Evolutionary conservation across 1,140 invertebrate genomes (phyloP).

Genomic region (Drosophila setifemur): DNA sequence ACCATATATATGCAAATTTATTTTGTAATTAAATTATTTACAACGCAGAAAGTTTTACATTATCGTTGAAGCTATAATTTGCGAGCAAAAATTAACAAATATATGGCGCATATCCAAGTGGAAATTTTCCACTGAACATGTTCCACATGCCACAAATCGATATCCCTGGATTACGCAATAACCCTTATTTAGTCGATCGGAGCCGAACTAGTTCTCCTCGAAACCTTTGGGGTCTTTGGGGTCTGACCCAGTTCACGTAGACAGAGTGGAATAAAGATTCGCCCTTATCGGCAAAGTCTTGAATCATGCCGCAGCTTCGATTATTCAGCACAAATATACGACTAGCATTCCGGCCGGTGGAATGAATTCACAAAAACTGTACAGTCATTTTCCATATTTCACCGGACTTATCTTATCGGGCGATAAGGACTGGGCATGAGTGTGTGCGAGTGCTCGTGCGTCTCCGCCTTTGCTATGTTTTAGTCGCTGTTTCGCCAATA

Average conservation of each 20-base stretch:
- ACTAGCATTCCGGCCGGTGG: background rate
- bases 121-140: too few relatives aligned
- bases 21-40: too few relatives aligned
- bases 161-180: background rate
- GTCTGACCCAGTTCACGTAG: constrained; percentile 18
- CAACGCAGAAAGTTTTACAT: too few relatives aligned
- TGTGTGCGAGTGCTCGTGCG: background rate
- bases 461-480: background rate
- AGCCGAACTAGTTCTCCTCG: background rate
- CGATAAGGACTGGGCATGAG: constrained; percentile 22
- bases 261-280: constrained; percentile 17
- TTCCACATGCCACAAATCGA: too few relatives aligned
- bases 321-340: constrained; percentile 38
- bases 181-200: background rate
- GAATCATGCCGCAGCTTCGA: constrained; percentile 37
- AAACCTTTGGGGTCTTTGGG: background rate
- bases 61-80: too few relatives aligned
- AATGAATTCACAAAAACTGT: constrained; percentile 41
- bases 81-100: too few relatives aligned
- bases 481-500: constrained; percentile 19
- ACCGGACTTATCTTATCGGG: constrained; percentile 40
- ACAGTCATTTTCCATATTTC: constrained; percentile 50
- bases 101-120: too few relatives aligned
- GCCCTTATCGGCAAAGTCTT: constrained; percentile 22
- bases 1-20: too few relatives aligned